These are phyloP conservation scores for Crypturellus undulatus DNA, from an alignment of 2,113 vertebrate genomes.

Conservation along the genomic window DNA sequence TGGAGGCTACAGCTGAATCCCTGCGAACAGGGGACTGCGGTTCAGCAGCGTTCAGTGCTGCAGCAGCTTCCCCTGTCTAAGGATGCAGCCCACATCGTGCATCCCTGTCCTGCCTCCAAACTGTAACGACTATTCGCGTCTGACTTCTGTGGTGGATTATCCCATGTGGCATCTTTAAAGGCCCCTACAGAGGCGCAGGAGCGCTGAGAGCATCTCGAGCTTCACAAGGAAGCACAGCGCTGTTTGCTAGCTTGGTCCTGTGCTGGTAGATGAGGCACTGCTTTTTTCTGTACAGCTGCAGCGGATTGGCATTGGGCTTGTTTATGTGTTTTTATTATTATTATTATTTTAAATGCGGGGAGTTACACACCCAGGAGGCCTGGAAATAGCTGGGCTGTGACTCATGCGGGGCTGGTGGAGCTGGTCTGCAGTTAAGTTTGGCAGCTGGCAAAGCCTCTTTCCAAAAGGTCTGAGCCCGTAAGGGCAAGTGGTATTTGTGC, in stretches of 20 bases:
- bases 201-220: not conserved
- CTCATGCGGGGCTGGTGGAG: conserved; percentile 26
- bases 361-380: conserved; percentile 38
- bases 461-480: not conserved
- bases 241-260: rapidly evolving
- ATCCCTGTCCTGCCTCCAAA: rapidly evolving
- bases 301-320: not conserved
- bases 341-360: not conserved
- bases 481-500: not conserved
- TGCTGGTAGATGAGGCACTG: rapidly evolving
- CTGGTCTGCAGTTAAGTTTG: not conserved
- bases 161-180: not conserved
- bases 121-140: not conserved
- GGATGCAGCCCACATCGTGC: not conserved
- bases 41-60: not conserved
- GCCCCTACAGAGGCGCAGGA: not conserved
- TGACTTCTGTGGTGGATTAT: not conserved
- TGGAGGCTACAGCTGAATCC: not conserved
- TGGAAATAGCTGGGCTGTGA: conserved; percentile 62
- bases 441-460: conserved; percentile 17
- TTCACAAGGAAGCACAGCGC: not conserved
- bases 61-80: not conserved
- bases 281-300: not conserved
- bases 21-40: rapidly evolving
- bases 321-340: conserved; percentile 7